These are phyloP conservation scores for Drosophila demipolita DNA, from an alignment of 2,888 invertebrate genomes.

Conservation along the genomic window DNA sequence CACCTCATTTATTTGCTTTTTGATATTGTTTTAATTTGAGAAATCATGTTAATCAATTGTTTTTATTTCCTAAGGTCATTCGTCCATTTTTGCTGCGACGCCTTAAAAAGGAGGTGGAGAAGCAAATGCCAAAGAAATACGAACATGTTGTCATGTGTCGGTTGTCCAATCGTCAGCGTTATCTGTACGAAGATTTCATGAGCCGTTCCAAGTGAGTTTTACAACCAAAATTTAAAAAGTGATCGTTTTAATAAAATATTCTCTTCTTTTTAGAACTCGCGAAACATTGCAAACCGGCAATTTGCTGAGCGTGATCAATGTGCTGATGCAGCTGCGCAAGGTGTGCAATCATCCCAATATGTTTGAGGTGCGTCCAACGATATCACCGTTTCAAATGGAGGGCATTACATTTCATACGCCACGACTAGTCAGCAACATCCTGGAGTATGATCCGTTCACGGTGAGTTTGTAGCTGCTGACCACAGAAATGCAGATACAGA, in stretches of 20 bases:
- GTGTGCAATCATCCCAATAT: conserved; percentile 99
- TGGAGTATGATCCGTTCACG: conserved; percentile 91
- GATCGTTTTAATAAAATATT: background rate
- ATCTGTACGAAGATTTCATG: conserved; percentile 99
- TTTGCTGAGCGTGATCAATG: conserved; percentile 97
- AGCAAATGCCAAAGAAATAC: conserved; percentile 98
- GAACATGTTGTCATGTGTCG: conserved; percentile 97
- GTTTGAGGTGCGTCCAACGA: conserved; percentile 97
- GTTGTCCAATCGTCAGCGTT: conserved; percentile 97
- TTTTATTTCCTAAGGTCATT: conserved; percentile 88
- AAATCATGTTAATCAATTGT: conserved; percentile 4
- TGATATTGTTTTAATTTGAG: background rate
- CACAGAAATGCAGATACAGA: conserved; percentile 1
- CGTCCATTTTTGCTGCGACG: conserved; percentile 96
- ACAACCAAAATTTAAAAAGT: background rate
- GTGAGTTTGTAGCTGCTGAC: conserved; percentile 84
- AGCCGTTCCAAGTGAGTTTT: conserved; percentile 93
- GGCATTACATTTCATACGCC: conserved; percentile 90
- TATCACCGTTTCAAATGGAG: conserved; percentile 96
- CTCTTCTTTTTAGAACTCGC: conserved; percentile 89
- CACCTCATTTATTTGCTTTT: conserved; percentile 1
- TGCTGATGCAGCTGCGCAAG: conserved; percentile 98
- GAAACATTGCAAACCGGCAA: conserved; percentile 97
- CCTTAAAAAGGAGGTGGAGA: conserved; percentile 97
- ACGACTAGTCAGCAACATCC: conserved; percentile 89